A percentile compares a stretch with the other conserved stretches of the same genome.
Evolutionary conservation across 2,797 vertebrate genomes (phyloP).

Genomic region (Nothura maculosa): DNA sequence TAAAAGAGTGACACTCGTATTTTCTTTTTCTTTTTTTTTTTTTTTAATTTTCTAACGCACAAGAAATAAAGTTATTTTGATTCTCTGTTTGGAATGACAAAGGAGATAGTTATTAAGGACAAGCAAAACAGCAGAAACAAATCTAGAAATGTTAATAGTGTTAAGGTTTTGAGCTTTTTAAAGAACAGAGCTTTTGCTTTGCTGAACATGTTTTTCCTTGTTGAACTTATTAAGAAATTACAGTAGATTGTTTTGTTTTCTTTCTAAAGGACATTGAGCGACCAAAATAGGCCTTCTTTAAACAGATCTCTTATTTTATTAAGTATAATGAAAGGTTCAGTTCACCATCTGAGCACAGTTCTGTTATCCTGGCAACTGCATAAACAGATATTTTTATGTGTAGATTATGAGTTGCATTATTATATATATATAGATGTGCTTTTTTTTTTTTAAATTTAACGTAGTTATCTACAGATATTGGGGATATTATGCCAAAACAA

Average conservation of each 20-base stretch:
- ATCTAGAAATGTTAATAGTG: not conserved
- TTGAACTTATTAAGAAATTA: not conserved
- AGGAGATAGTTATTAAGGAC: not conserved
- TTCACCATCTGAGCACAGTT: not conserved
- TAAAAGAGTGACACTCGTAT: not conserved
- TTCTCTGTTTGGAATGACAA: not conserved
- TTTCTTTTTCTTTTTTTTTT: not conserved
- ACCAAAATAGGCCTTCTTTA: constrained; percentile 23
- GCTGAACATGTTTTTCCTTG: not conserved
- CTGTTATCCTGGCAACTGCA: not conserved
- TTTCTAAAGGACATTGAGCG: not conserved
- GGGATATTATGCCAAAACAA: not conserved
- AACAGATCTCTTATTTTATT: not conserved
- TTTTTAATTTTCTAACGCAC: not conserved
- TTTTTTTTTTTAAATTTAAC: not conserved
- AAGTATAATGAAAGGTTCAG: constrained; percentile 20
- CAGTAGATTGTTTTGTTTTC: not conserved
- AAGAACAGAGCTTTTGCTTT: not conserved
- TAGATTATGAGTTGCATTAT: constrained; percentile 17
- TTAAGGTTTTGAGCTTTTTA: not conserved
- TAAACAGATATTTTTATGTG: constrained; percentile 19
- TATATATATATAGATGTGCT: not conserved
- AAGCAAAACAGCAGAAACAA: not conserved
- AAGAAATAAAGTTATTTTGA: not conserved
- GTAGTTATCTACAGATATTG: not conserved